Percentiles rank a stretch among this genome's conserved stretches.
phyloP scores from a whole-genome alignment of 2,113 vertebrate genomes.

The Anthoscopus minutus region DNA sequence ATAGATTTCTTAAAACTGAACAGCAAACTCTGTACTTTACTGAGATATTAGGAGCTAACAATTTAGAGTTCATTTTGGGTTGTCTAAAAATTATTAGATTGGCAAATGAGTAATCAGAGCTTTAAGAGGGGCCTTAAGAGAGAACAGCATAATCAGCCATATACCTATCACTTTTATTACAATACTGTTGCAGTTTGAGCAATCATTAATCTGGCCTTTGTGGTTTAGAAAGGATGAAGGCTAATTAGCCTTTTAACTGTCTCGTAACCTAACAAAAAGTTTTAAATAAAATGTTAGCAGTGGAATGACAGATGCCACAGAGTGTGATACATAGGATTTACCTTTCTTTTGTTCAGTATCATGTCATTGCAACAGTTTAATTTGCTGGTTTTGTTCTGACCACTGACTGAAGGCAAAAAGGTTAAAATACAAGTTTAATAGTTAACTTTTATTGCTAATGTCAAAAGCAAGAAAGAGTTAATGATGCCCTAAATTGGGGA shows the following conservation, averaged over 20 bases:
- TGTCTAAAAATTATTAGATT: not conserved
- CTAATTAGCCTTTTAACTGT: constrained; percentile 46
- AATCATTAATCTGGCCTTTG: constrained; percentile 71
- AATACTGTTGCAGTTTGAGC: constrained; percentile 26
- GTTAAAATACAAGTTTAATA: constrained; percentile 66
- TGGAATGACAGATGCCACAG: constrained; percentile 35
- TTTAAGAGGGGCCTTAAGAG: not conserved
- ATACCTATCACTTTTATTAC: constrained; percentile 1
- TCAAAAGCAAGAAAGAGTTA: constrained; percentile 36
- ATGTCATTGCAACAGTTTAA: constrained; percentile 15
- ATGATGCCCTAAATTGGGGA: not conserved
- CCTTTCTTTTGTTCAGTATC: constrained; percentile 21
- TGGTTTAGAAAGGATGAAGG: constrained; percentile 34
- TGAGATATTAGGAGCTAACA: not conserved
- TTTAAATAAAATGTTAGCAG: constrained; percentile 13
- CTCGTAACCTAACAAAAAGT: not conserved
- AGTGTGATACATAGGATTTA: not conserved
- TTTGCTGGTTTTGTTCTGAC: constrained; percentile 47
- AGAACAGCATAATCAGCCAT: not conserved
- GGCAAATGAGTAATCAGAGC: constrained; percentile 23
- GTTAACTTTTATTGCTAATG: constrained; percentile 72
- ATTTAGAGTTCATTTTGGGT: not conserved
- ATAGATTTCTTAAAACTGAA: not conserved
- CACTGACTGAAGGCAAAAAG: constrained; percentile 29
- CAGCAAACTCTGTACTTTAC: not conserved